Conservation (phyloP, 2,113 vertebrate genomes). For the Excalfactoria chinensis region DNA sequence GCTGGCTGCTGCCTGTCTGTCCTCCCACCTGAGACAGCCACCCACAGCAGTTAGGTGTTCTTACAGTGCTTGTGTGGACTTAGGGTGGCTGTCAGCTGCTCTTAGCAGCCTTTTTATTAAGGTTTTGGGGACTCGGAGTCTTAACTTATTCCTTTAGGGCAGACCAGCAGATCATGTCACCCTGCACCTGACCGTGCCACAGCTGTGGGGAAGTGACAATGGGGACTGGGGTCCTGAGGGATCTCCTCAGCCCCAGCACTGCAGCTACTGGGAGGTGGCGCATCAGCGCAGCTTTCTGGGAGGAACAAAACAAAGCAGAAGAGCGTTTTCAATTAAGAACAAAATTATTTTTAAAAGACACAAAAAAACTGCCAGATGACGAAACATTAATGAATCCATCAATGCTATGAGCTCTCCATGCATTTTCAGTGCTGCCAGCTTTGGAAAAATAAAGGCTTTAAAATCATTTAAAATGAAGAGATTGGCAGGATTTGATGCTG, state of each 20-base stretch:
- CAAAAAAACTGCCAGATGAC: not conserved
- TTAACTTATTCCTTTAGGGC: too few relatives aligned
- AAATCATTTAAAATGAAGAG: not conserved
- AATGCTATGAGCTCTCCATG: not conserved
- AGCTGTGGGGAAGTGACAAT: not conserved
- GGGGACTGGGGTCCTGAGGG: not conserved
- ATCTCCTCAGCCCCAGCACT: not conserved
- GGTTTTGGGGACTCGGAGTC: too few relatives aligned
- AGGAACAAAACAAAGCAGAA: not conserved
- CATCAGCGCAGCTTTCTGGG: slow-evolving; percentile 13
- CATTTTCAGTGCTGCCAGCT: not conserved
- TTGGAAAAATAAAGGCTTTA: not conserved
- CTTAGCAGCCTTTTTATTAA: too few relatives aligned
- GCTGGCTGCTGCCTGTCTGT: not conserved
- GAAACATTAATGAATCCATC: slow-evolving; percentile 23
- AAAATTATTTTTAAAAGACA: not conserved
- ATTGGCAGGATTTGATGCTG: not conserved
- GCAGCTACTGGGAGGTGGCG: not conserved
- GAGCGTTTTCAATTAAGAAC: slow-evolving; percentile 5
- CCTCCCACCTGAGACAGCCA: not conserved
- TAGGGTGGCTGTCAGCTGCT: too few relatives aligned
- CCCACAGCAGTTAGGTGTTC: not conserved
- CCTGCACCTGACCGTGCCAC: too few relatives aligned
- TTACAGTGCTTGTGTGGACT: not conserved
- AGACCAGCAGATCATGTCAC: too few relatives aligned